Evolutionary conservation across 1,140 invertebrate species (phyloP).

Genomic region (Dinoponera quadriceps): DNA sequence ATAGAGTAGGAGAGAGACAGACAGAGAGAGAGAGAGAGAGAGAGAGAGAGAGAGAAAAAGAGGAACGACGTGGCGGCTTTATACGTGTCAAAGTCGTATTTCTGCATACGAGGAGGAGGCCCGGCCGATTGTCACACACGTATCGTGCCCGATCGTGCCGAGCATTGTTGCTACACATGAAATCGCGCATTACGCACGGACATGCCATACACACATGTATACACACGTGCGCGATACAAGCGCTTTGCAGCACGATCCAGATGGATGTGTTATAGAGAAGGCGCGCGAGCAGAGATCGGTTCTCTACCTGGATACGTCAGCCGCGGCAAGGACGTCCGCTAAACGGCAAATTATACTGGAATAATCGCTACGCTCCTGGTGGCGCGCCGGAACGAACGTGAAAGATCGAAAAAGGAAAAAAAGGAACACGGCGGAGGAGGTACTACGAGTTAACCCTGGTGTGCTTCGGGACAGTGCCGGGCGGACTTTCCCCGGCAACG

Average conservation of each 20-base stretch:
- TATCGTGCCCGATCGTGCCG: conserved; percentile 37
- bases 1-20: neutral
- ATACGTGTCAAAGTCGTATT: conserved; percentile 53
- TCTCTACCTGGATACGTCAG: conserved; percentile 77
- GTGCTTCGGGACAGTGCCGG: neutral
- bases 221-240: neutral
- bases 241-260: conserved; percentile 16
- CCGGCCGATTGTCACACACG: conserved; percentile 30
- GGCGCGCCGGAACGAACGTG: conserved; percentile 39
- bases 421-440: neutral
- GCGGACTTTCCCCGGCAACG: neutral
- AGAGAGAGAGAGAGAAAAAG: neutral
- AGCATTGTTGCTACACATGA: conserved; percentile 43
- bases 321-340: conserved; percentile 78
- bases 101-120: conserved; percentile 3
- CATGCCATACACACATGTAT: neutral
- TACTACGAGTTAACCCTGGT: too few species aligned
- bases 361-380: conserved; percentile 77
- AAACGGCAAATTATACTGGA: conserved; percentile 79
- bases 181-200: conserved; percentile 35
- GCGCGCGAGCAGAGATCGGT: conserved; percentile 54
- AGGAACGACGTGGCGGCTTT: neutral
- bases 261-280: conserved; percentile 48
- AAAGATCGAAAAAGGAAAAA: conserved; percentile 6
- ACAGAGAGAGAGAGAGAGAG: neutral